A percentile compares a stretch with the other conserved stretches of the same genome.
Conservation (phyloP, 1,140 invertebrate species). For the Archegozetes longisetosus region DNA sequence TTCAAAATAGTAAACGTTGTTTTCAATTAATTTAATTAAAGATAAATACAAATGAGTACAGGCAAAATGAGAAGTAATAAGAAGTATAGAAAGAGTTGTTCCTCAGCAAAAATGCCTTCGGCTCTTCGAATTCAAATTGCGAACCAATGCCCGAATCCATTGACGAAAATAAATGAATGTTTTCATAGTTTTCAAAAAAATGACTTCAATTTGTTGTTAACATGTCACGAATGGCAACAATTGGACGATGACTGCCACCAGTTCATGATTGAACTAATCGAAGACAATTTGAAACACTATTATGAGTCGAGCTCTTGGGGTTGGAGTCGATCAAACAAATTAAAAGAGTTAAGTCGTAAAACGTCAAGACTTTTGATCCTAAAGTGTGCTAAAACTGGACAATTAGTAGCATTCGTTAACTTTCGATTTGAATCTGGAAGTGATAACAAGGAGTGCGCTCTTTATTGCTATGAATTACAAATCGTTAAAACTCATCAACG, state of each 20-base stretch:
- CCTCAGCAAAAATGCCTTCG: not conserved
- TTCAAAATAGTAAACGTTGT: too few relatives aligned
- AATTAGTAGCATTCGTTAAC: constrained; percentile 21
- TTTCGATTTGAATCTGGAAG: constrained; percentile 23
- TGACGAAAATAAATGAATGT: not conserved
- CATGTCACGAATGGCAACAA: constrained; percentile 9
- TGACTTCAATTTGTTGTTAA: constrained; percentile 12
- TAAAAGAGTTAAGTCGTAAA: constrained; percentile 20
- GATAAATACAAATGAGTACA: too few relatives aligned
- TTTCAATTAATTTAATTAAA: too few relatives aligned
- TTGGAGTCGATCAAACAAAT: constrained; percentile 22
- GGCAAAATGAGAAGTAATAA: too few relatives aligned
- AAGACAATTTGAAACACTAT: constrained; percentile 22
- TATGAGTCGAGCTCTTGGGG: constrained; percentile 24
- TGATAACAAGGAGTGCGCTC: constrained; percentile 9
- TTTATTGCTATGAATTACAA: constrained; percentile 25
- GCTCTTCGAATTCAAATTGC: not conserved
- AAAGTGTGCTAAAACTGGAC: constrained; percentile 1
- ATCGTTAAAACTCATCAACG: constrained; percentile 16
- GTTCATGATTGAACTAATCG: constrained; percentile 20
- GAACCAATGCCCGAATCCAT: not conserved
- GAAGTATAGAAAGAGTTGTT: too few relatives aligned
- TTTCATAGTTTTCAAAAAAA: constrained; percentile 11
- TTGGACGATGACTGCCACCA: constrained; percentile 10
- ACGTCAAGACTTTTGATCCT: constrained; percentile 21